A percentile compares a stretch with the other conserved stretches of the same genome.
These are phyloP conservation scores for Scrobipalpa atriplicella DNA, from an alignment of 2,888 invertebrate genomes.

Conservation along the genomic window DNA sequence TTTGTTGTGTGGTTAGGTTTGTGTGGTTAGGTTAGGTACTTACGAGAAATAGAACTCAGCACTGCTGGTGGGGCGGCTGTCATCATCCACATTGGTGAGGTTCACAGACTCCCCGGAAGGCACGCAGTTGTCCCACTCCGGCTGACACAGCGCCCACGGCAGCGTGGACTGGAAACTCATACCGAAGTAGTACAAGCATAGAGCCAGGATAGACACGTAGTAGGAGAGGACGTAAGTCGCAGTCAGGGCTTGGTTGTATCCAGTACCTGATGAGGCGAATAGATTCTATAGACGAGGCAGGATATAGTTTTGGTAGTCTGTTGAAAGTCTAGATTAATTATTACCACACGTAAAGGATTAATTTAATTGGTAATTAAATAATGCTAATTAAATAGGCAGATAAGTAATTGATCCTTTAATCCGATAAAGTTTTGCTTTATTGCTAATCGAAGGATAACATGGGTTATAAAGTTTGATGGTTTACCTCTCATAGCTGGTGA, in stretches of 20 bases:
- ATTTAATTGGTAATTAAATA: not conserved
- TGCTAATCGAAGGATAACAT: not conserved
- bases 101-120: slow-evolving; percentile 61
- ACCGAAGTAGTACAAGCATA: slow-evolving; percentile 88
- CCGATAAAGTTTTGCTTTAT: not conserved
- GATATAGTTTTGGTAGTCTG: not conserved
- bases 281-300: not conserved
- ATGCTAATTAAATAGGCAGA: not conserved
- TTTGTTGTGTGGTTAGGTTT: no score
- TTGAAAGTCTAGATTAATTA: not conserved
- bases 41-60: slow-evolving; percentile 84
- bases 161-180: slow-evolving; percentile 86
- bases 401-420: not conserved
- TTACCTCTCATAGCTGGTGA: slow-evolving; percentile 90
- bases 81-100: slow-evolving; percentile 24
- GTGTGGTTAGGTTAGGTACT: slow-evolving; percentile 44
- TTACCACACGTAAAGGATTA: not conserved
- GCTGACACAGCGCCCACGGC: slow-evolving; percentile 88
- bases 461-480: not conserved
- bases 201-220: slow-evolving; percentile 89
- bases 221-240: slow-evolving; percentile 87
- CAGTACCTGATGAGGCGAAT: slow-evolving; percentile 81
- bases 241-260: slow-evolving; percentile 86
- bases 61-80: slow-evolving; percentile 64
- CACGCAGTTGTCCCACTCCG: slow-evolving; percentile 80